Evolutionary conservation across 1,140 invertebrate species (phyloP), one percentile per base, ranked within the genome.

Genomic region (Cataglyphis hispanica): DNA sequence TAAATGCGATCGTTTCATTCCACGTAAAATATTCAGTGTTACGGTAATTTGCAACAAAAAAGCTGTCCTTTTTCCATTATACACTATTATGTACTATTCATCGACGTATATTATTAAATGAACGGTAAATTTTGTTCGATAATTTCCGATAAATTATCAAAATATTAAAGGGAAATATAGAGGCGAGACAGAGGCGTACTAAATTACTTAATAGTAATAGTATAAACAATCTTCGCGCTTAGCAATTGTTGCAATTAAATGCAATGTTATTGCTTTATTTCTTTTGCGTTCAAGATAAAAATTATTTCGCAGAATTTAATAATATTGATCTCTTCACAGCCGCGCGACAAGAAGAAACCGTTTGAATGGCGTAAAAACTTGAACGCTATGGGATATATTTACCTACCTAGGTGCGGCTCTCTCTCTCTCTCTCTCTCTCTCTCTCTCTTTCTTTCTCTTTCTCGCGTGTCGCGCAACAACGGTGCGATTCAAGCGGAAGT

Each of bases 401-500:
- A 50, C 46, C 16, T 19, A 50, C 3, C 46, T 37, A 72, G 66
- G 78, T n/a, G 78, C 67, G 53, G 53, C 31, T 74, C 16, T 50
- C 16, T 50, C 46, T 50, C 46, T 50, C 46, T 50, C 46, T 50
- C 16, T 50, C 46, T 50, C 8, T 50, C 46, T 50, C 46, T 50
- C 46, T 50, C 16, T 50, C 46, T 50, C 46, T 50, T 1, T 50
- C 46, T 50, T 16, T 50, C 46, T 50, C 46, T 50, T 4, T 50
- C 43, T 46, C 66, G 78, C 67, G 67, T 83, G 67, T 60, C 40
- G 37, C 61, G 6, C 34, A 13, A 56, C 19, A 75, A 40, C 74
- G 16, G 34, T 22, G 27, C 22, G 25, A 27, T 84, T 66, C 46
- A 58, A 70, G 69, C 87, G 31, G 69, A 88, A 88, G 61, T 88